Conservation (phyloP, 2,888 invertebrate species). For the Nomada goodeniana region DNA sequence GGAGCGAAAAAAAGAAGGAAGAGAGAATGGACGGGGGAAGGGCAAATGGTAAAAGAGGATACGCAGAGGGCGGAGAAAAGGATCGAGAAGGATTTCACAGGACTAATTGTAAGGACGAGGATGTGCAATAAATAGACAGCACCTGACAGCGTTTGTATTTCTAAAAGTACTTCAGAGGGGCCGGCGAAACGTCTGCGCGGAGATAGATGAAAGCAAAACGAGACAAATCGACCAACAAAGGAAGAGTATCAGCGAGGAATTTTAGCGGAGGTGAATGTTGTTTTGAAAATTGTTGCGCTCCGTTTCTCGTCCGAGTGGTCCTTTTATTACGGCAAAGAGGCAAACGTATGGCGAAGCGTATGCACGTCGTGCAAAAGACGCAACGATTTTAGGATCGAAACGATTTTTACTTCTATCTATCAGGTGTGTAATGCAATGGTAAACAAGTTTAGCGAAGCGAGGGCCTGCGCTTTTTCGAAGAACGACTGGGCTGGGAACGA, state of each 20-base stretch:
- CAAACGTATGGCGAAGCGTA: neutral
- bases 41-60: constrained; percentile 11
- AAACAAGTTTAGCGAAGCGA: constrained; percentile 35
- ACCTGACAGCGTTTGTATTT: constrained; percentile 31
- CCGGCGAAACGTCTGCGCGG: constrained; percentile 11
- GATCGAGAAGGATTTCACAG: constrained; percentile 44
- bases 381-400: constrained; percentile 9
- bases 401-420: constrained; percentile 16
- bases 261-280: neutral
- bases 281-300: constrained; percentile 20
- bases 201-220: constrained; percentile 32
- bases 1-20: neutral
- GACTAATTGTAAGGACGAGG: neutral
- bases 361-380: neutral
- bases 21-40: constrained; percentile 4
- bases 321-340: neutral
- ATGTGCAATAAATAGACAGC: constrained; percentile 42
- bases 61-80: constrained; percentile 36
- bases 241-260: constrained; percentile 18
- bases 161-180: constrained; percentile 23
- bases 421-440: constrained; percentile 6
- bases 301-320: neutral
- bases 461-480: constrained; percentile 45
- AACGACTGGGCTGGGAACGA: too few species aligned
- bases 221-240: constrained; percentile 6